These are phyloP conservation scores for Cactoblastis cactorum DNA, from an alignment of 2,888 invertebrate species.

Conservation along the genomic window DNA sequence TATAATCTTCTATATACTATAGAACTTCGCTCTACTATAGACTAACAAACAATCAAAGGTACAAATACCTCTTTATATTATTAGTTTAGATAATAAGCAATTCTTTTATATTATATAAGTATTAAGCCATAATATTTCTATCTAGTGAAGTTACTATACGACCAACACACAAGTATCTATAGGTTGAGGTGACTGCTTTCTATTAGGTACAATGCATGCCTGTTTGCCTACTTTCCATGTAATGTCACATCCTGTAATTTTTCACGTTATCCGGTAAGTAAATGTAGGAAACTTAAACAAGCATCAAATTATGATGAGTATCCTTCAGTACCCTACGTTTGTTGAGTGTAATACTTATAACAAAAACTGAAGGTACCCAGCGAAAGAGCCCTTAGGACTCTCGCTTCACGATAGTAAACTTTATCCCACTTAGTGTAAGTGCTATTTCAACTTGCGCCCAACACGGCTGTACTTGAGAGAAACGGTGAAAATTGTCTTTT, in stretches of 20 bases:
- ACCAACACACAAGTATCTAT: too few species aligned
- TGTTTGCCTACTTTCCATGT: too few species aligned
- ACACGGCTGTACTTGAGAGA: background rate
- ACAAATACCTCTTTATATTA: too few species aligned
- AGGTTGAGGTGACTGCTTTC: too few species aligned
- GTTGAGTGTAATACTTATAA: background rate
- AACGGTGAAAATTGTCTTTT: background rate
- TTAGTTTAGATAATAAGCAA: too few species aligned
- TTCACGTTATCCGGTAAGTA: background rate
- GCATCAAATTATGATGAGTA: slow-evolving; percentile 5
- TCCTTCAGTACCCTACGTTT: background rate
- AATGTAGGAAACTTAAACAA: background rate
- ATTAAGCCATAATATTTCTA: too few species aligned
- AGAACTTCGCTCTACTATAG: too few species aligned
- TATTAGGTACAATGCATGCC: too few species aligned
- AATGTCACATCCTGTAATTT: background rate
- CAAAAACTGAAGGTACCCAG: slow-evolving; percentile 1
- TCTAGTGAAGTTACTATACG: too few species aligned
- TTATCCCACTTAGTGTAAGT: background rate
- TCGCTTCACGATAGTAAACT: background rate
- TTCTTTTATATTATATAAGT: too few species aligned
- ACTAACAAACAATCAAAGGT: too few species aligned
- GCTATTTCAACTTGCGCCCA: background rate
- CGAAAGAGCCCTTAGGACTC: background rate
- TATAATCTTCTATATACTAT: too few species aligned